Evolutionary conservation across 2,113 vertebrate genomes (phyloP), one percentile per base, ranked within the genome.

Genomic region (Neolamprologus modestus): DNA sequence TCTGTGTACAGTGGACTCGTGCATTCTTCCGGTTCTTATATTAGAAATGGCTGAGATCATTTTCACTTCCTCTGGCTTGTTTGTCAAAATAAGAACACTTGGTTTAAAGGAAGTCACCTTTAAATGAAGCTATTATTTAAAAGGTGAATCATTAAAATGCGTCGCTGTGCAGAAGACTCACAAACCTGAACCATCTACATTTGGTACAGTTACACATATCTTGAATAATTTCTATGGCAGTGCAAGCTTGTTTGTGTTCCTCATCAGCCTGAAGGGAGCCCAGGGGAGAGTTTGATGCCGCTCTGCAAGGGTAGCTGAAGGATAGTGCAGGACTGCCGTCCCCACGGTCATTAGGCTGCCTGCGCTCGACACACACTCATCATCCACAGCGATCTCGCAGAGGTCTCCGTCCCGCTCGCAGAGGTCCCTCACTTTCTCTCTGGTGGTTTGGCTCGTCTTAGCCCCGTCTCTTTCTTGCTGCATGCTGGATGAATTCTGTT

Each of bases 301-400:
- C 82, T 85, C 66, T 88, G 84, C 92, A 90, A 94, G 91, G 93
- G 92, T 78, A 93, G 53, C 88, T 89, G 83, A 94, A 94, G 94
- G 94, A 91, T 71, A 85, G 83, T 7, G 16, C 80, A 84, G 86
- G 90, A 85, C 92, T 63, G 68, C 71, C 76, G 84, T 91, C 90
- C 92, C 93, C 19, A 21, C 26, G 71, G 90, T 94, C 93, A 93
- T 95, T 93, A 94, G 52, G 37, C 73, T 76, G 73, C 82, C 84
- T 92, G 50, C 50, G 12, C 73, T 57, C 76, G 52, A 31, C 28
- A 42, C 12, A 26, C 81, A 61, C 91, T 86, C 88, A 85, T 88
- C 89, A 86, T 84, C 88, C 86, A 28, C n/a, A 73, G 86, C 59
- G 50, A 9, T 88, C 83, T 85, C 76, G 66, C 63, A 55, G 40